phyloP scores from a whole-genome alignment of 1,140 invertebrate genomes.

The Drosophila gunungcola region DNA sequence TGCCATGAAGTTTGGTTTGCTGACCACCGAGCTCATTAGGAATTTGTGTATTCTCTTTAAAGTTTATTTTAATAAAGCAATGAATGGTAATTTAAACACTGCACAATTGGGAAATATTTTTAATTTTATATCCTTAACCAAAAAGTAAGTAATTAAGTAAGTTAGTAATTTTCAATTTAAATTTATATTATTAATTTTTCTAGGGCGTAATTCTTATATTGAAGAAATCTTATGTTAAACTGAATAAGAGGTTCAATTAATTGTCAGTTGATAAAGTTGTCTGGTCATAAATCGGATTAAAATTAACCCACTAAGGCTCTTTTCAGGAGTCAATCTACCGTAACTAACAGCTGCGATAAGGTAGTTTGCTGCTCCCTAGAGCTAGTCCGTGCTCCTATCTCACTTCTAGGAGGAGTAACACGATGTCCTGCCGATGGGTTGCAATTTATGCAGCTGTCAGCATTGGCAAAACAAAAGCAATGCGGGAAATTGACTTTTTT shows the following conservation, averaged over 20 bases:
- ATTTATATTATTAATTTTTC: too few relatives aligned
- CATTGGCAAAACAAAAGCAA: conserved; percentile 26
- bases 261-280: conserved; percentile 10
- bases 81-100: not conserved
- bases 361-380: not conserved
- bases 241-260: conserved; percentile 4
- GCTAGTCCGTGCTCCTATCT: too few relatives aligned
- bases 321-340: conserved; percentile 15
- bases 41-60: conserved; percentile 16
- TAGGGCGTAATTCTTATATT: too few relatives aligned
- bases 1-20: conserved; percentile 26
- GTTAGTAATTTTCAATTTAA: too few relatives aligned
- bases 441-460: conserved; percentile 71
- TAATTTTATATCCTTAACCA: too few relatives aligned
- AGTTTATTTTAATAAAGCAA: conserved; percentile 15
- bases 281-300: conserved; percentile 13
- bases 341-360: conserved; percentile 37
- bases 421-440: conserved; percentile 20
- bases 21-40: conserved; percentile 9
- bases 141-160: too few relatives aligned
- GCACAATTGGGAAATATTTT: not conserved
- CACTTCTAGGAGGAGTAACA: not conserved
- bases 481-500: conserved; percentile 18
- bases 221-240: not conserved
- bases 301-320: not conserved